Percentiles rank a stretch among this genome's conserved stretches.
phyloP scores from a whole-genome alignment of 1,140 invertebrate genomes.

The Eubasilissa regina region DNA sequence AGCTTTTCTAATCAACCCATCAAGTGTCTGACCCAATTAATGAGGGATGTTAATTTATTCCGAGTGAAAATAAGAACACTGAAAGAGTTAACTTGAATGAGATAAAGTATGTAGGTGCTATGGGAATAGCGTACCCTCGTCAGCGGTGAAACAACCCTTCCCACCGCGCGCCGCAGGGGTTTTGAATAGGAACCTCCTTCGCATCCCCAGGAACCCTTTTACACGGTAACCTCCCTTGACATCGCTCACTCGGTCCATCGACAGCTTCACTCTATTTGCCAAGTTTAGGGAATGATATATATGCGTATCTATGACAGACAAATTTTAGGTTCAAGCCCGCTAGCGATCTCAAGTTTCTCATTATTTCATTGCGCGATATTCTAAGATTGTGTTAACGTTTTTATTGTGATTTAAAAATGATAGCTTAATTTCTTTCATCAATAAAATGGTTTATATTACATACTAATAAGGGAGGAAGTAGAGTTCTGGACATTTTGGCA shows the following conservation, averaged over 20 bases:
- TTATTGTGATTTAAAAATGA: too few relatives aligned
- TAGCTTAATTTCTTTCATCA: too few relatives aligned
- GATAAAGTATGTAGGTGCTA: constrained; percentile 7
- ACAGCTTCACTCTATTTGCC: constrained; percentile 17
- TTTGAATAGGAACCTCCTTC: constrained; percentile 24
- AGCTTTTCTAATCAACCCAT: neutral
- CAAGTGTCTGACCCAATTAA: neutral
- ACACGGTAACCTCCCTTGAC: constrained; percentile 32
- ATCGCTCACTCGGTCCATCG: constrained; percentile 23
- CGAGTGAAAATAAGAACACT: neutral
- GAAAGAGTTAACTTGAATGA: constrained; percentile 26
- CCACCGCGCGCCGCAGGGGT: constrained; percentile 24
- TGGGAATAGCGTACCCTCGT: constrained; percentile 20
- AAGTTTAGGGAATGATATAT: too few relatives aligned
- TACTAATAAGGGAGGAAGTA: too few relatives aligned
- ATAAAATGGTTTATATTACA: too few relatives aligned
- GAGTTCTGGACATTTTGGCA: too few relatives aligned
- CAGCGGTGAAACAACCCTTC: constrained; percentile 32
- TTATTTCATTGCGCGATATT: too few relatives aligned
- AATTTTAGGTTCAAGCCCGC: too few relatives aligned
- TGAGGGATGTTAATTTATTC: constrained; percentile 15
- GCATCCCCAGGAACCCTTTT: constrained; percentile 36
- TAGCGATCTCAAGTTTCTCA: too few relatives aligned
- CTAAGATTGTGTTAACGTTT: too few relatives aligned
- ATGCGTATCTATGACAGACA: too few relatives aligned